Percentiles rank a stretch among this genome's conserved stretches.
phyloP scores from a whole-genome alignment of 2,113 vertebrate genomes.

The Ochotona princeps region DNA sequence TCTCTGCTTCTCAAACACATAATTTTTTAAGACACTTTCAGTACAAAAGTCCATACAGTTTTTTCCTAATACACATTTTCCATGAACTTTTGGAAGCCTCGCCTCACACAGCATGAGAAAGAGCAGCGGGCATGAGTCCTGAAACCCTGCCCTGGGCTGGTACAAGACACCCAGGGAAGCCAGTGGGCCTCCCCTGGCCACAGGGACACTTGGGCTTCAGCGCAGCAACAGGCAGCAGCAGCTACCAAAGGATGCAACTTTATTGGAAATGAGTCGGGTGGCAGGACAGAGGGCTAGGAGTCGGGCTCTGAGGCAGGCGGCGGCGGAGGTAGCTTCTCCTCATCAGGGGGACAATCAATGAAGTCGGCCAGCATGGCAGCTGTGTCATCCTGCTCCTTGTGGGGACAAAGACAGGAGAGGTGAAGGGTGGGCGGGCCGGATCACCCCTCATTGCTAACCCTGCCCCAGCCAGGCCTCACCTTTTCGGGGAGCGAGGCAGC shows the following conservation, averaged over 20 bases:
- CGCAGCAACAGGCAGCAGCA: neutral
- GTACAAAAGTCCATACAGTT: too few relatives aligned
- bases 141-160: neutral
- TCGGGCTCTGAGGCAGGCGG: conserved; percentile 67
- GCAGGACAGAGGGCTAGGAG: conserved; percentile 29
- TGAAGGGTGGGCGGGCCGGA: neutral
- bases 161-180: neutral
- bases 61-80: neutral
- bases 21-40: too few relatives aligned
- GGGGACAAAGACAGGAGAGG: conserved; percentile 26
- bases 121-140: neutral
- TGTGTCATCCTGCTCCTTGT: conserved; percentile 87
- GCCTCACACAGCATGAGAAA: neutral
- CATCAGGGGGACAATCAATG: conserved; percentile 93
- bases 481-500: conserved; percentile 37
- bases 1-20: too few relatives aligned
- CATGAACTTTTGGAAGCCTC: too few relatives aligned
- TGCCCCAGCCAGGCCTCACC: conserved; percentile 27
- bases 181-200: too few relatives aligned
- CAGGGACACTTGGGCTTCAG: neutral
- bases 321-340: conserved; percentile 74
- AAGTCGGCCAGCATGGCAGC: conserved; percentile 95
- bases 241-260: conserved; percentile 52
- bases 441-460: neutral
- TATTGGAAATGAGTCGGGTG: conserved; percentile 65